Percentiles rank a stretch among this genome's conserved stretches.
Conservation (phyloP, 2,888 invertebrate species). For the Dascillus cervinus region DNA sequence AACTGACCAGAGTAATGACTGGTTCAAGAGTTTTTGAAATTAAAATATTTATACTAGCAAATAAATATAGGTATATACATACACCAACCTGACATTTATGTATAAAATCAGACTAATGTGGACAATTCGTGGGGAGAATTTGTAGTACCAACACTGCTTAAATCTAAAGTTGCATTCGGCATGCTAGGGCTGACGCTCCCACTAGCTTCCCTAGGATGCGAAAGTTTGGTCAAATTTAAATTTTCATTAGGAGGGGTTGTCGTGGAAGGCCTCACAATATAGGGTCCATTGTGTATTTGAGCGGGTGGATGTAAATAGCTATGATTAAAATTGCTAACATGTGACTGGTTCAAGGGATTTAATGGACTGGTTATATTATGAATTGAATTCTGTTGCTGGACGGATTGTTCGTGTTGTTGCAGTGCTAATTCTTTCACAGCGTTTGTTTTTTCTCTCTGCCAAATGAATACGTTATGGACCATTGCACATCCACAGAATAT, state of each 20-base stretch:
- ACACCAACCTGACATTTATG: too few species aligned
- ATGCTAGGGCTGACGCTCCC: constrained; percentile 59
- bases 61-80: constrained; percentile 5
- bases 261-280: constrained; percentile 54
- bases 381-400: constrained; percentile 29
- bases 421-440: constrained; percentile 57
- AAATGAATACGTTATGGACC: constrained; percentile 91
- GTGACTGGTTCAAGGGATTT: constrained; percentile 33
- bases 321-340: constrained; percentile 35
- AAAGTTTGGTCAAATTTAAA: constrained; percentile 30
- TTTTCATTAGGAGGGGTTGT: constrained; percentile 47
- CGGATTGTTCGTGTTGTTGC: constrained; percentile 30
- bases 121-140: constrained; percentile 61
- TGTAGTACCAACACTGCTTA: constrained; percentile 57
- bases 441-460: constrained; percentile 86
- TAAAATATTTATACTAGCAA: constrained; percentile 5
- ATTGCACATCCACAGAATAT: constrained; percentile 89
- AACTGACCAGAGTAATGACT: constrained; percentile 24
- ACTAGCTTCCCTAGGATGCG: constrained; percentile 46
- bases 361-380: constrained; percentile 32
- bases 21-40: constrained; percentile 15
- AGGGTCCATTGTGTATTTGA: constrained; percentile 45
- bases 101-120: constrained; percentile 53
- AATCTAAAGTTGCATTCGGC: constrained; percentile 47
- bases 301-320: constrained; percentile 34